A percentile compares a stretch with the other conserved stretches of the same genome.
phyloP scores from a whole-genome alignment of 2,888 invertebrate species.

The Mantis religiosa region DNA sequence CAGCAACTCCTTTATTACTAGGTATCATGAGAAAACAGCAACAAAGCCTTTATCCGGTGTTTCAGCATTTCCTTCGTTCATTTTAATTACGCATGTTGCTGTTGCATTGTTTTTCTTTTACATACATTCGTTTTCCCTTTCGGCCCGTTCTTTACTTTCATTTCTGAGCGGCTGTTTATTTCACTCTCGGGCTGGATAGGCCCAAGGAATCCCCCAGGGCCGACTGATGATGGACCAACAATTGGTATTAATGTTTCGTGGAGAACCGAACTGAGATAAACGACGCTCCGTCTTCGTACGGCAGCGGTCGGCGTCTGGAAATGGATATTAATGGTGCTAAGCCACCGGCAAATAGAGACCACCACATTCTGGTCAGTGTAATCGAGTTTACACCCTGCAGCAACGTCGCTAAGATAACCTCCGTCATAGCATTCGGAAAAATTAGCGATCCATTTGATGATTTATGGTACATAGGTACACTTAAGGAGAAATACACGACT shows the following conservation, averaged over 20 bases:
- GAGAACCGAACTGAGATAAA: conserved; percentile 25
- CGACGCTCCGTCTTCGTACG: conserved; percentile 3
- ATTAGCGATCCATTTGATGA: no score
- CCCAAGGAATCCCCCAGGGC: background rate
- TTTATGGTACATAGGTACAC: no score
- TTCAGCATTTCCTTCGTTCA: background rate
- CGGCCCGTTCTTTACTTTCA: background rate
- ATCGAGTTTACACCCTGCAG: background rate
- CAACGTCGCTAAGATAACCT: no score
- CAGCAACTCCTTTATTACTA: no score
- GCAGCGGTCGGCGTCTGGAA: conserved; percentile 16
- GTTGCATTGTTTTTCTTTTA: no score
- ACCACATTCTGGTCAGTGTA: background rate
- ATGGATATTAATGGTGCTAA: conserved; percentile 30
- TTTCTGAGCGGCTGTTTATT: background rate
- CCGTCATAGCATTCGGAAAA: no score
- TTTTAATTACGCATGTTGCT: background rate
- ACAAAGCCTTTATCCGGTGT: background rate
- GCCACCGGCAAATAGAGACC: background rate
- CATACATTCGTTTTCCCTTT: background rate
- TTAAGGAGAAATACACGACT: no score
- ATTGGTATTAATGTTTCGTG: conserved; percentile 29
- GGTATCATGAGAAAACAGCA: no score
- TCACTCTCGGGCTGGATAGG: background rate
- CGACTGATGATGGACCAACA: conserved; percentile 7